phyloP scores from a whole-genome alignment of 2,797 vertebrate genomes.

The Enteromius unitaeniatus region DNA sequence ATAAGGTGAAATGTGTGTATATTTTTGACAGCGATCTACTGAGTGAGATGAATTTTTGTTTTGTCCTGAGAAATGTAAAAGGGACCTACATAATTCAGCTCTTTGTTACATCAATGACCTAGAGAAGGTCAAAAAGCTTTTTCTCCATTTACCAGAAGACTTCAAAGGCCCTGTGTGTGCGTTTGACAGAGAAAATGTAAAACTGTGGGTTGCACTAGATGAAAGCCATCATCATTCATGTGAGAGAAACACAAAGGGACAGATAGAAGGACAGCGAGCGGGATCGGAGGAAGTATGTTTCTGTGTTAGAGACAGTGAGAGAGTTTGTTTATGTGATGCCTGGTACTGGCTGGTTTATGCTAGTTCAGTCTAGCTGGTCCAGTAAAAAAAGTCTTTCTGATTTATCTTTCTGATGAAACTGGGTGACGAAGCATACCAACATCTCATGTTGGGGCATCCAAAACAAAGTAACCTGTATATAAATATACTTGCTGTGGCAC shows the following conservation, averaged over 20 bases:
- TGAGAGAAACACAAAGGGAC: conserved; percentile 37
- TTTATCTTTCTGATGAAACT: not conserved
- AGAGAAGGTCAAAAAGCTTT: conserved; percentile 43
- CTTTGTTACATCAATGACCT: conserved; percentile 49
- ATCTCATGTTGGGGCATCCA: not conserved
- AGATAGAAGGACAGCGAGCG: not conserved
- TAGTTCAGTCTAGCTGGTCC: not conserved
- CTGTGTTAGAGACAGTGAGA: conserved; percentile 1
- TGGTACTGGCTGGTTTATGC: conserved; percentile 11
- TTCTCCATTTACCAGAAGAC: conserved; percentile 31
- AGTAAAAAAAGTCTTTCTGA: not conserved
- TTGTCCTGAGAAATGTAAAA: conserved; percentile 33
- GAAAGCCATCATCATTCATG: conserved; percentile 36
- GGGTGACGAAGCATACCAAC: not conserved
- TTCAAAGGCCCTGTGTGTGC: conserved; percentile 32
- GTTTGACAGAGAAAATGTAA: conserved; percentile 32
- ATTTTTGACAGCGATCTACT: conserved; percentile 9
- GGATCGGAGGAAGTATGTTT: conserved; percentile 5
- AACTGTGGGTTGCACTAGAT: conserved; percentile 33
- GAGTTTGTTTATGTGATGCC: conserved; percentile 17
- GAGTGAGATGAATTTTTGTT: conserved; percentile 30
- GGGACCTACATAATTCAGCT: conserved; percentile 32
- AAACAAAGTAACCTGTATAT: not conserved
- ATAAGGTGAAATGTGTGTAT: not conserved
- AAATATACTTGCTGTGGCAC: conserved; percentile 14